Conservation (phyloP, 2,888 invertebrate genomes). For the Epistrophella euchroma region DNA sequence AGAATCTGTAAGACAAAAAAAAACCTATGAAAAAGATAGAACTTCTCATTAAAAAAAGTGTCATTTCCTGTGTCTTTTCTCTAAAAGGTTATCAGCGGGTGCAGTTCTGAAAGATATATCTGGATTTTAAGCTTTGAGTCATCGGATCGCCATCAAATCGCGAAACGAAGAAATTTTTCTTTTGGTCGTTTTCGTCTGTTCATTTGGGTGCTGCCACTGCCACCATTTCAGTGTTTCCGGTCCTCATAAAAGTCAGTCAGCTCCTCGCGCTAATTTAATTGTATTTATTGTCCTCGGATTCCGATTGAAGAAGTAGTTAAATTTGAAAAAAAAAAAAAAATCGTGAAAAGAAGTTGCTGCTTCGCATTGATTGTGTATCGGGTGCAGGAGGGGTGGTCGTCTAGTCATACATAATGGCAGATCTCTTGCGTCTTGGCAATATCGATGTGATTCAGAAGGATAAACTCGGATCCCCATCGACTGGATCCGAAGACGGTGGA, state of each 20-base stretch:
- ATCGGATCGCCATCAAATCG: constrained; percentile 18
- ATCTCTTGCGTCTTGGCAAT: constrained; percentile 89
- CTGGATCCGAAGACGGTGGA: constrained; percentile 93
- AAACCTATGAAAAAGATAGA: constrained; percentile 27
- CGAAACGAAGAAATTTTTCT: constrained; percentile 39
- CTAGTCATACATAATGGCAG: constrained; percentile 86
- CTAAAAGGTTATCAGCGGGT: constrained; percentile 68
- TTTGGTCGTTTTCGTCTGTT: constrained; percentile 25
- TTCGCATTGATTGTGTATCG: constrained; percentile 42
- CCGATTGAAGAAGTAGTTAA: constrained; percentile 1
- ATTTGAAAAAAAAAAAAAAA: constrained; percentile 3
- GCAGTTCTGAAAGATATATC: constrained; percentile 36
- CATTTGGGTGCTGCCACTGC: constrained; percentile 68
- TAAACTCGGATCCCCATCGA: constrained; percentile 92
- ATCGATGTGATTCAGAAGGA: constrained; percentile 88
- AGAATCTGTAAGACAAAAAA: constrained; percentile 45
- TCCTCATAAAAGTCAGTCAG: constrained; percentile 31
- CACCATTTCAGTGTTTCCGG: constrained; percentile 64
- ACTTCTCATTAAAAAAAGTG: constrained; percentile 63
- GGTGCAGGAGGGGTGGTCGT: constrained; percentile 21
- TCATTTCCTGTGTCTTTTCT: constrained; percentile 65
- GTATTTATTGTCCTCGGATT: constrained; percentile 6
- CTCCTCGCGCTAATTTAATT: constrained; percentile 2
- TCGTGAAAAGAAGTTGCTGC: constrained; percentile 48
- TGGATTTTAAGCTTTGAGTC: constrained; percentile 62